Evolutionary conservation across 2,888 invertebrate species (phyloP), one percentile per base, ranked within the genome.

Genomic region (Arctia plantaginis): DNA sequence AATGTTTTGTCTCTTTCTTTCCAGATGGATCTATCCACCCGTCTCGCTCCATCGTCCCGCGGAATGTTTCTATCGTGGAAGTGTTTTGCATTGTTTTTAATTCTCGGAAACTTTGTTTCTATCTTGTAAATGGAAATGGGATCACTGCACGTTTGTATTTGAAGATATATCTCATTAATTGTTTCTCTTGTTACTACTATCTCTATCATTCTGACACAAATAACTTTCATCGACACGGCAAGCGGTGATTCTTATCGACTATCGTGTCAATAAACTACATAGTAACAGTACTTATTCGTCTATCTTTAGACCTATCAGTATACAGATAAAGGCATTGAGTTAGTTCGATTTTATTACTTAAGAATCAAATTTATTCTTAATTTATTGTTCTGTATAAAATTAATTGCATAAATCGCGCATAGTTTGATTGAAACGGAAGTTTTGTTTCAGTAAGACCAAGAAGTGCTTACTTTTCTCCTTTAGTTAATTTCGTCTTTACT

Each of bases 1-100:
- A 88, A 87, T 89, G 87, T 92, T 91, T 88, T 93, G 90, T 95
- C 93, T 95, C 94, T 95, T 85, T 95, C 93, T 93, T 95, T 95
- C 77, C 95, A 95, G 95, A 93, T 95, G 88, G 89, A 85, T 85
- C 87, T 79, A 83, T 77, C 73, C 85, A 77, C 88, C 87, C 82
- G 85, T 90, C 90, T 89, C 89, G 85, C 89, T 91, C 81, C 77
- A 82, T 80, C 79, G 80, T 80, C 75, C 84, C 71, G 72, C 79
- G 86, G 79, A 86, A 86, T 84, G 82, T 81, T 79, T 78, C 82
- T 83, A 79, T 80, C 79, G 73, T 86, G 85, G 86, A 82, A 86
- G 80, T 86, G 80, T 84, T 80, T 84, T 85, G 86, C 80, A 84
- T 80, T 81, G 80, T 78, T 71, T 76, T 81, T 73, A 72, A 66